phyloP scores from a whole-genome alignment of 2,113 vertebrate genomes.

The Sphyrna mokarran region DNA sequence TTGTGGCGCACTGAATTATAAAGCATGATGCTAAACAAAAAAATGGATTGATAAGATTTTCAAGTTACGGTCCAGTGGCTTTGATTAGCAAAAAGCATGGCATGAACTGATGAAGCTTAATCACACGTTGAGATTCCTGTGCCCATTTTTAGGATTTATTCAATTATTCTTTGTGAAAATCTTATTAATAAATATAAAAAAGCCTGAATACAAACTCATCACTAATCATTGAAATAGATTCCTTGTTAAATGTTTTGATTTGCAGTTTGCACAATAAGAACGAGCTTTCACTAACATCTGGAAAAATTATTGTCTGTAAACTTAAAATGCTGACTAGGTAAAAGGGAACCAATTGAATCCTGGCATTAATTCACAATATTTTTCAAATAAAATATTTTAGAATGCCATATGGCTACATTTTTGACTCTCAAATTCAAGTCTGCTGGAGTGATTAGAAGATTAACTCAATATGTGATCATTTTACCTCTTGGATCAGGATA shows the following conservation, averaged over 20 bases:
- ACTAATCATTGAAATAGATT: not conserved
- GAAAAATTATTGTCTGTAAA: not conserved
- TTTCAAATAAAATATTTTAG: slow-evolving; percentile 2
- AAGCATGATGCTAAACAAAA: not conserved
- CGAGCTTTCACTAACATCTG: not conserved
- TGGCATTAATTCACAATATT: not conserved
- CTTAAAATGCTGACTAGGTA: not conserved
- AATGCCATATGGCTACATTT: slow-evolving; percentile 5
- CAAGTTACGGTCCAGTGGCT: not conserved
- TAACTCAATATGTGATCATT: not conserved
- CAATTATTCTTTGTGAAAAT: not conserved
- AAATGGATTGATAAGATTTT: not conserved
- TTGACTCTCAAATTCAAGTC: not conserved
- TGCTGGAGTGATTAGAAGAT: not conserved
- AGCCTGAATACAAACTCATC: not conserved
- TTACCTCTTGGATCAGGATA: not conserved
- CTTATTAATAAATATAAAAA: not conserved
- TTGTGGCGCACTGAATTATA: not conserved
- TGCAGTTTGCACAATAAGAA: not conserved
- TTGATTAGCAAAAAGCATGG: not conserved
- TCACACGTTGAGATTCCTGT: not conserved
- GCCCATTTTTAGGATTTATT: not conserved
- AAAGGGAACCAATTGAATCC: not conserved
- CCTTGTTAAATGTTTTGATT: not conserved
- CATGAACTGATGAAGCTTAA: not conserved